These are phyloP conservation scores for Coracias cyanogaster DNA, from an alignment of 2,797 vertebrate species.

Conservation along the genomic window DNA sequence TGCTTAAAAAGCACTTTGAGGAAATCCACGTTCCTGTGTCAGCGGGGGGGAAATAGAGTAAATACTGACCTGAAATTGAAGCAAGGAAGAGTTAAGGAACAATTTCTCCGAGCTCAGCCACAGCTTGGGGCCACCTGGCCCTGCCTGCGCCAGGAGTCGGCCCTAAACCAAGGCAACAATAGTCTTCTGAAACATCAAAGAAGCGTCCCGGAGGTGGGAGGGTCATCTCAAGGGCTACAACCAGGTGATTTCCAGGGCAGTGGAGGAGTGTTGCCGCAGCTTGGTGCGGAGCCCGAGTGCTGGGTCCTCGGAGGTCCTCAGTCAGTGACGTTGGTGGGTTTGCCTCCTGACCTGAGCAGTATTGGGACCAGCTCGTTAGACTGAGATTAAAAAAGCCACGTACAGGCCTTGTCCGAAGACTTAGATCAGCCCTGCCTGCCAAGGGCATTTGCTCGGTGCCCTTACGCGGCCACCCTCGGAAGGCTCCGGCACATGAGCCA, in stretches of 20 bases:
- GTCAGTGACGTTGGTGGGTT: not conserved
- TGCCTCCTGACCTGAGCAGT: not conserved
- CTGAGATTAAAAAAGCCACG: not conserved
- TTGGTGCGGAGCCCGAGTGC: not conserved
- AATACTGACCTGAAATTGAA: not conserved
- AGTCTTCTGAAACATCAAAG: not conserved
- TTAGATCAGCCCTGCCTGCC: rapidly evolving
- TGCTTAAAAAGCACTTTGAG: not conserved
- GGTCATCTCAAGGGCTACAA: rapidly evolving
- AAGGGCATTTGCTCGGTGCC: not conserved
- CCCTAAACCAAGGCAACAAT: not conserved
- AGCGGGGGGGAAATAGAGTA: not conserved
- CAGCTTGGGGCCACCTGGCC: not conserved
- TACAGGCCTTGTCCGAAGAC: rapidly evolving
- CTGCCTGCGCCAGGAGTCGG: rapidly evolving
- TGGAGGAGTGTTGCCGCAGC: not conserved
- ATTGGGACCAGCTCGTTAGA: not conserved
- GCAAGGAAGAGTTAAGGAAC: not conserved
- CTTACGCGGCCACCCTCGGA: rapidly evolving
- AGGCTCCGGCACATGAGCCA: not conserved
- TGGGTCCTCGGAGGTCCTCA: not conserved
- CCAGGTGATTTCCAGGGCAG: rapidly evolving
- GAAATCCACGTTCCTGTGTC: not conserved
- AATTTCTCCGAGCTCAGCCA: not conserved
- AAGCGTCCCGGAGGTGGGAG: not conserved